Conservation (phyloP, 1,140 invertebrate species). For the Eufriesea mexicana region DNA sequence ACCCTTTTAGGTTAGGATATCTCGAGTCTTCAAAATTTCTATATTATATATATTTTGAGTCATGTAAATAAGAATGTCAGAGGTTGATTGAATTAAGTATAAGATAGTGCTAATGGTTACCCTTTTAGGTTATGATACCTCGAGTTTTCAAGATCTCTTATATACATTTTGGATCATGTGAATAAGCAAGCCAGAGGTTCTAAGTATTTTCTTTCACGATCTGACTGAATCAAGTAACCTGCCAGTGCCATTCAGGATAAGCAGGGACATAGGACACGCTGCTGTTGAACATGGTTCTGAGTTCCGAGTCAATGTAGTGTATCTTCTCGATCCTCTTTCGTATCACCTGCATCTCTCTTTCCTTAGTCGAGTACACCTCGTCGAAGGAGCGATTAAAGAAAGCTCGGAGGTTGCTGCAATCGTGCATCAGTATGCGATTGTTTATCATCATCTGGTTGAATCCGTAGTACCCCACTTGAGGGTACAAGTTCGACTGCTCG, state of each 20-base stretch:
- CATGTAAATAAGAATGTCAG: too few species aligned
- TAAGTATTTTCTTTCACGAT: too few species aligned
- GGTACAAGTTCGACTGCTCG: conserved; percentile 72
- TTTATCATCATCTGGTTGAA: conserved; percentile 77
- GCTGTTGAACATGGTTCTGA: conserved; percentile 70
- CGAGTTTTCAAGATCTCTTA: too few species aligned
- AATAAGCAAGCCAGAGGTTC: too few species aligned
- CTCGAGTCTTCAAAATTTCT: too few species aligned
- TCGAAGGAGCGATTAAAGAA: conserved; percentile 83
- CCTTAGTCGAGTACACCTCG: conserved; percentile 78
- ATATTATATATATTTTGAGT: too few species aligned
- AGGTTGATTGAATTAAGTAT: too few species aligned
- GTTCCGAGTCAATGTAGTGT: conserved; percentile 74
- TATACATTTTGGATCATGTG: too few species aligned
- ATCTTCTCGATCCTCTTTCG: conserved; percentile 73
- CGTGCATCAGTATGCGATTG: conserved; percentile 69
- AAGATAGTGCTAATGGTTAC: too few species aligned
- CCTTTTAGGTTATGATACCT: too few species aligned
- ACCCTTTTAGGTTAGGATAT: too few species aligned
- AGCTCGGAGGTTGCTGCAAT: conserved; percentile 74
- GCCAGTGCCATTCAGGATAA: conserved; percentile 73
- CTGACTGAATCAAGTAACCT: conserved; percentile 30
- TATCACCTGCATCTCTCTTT: conserved; percentile 72
- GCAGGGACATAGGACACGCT: conserved; percentile 53
- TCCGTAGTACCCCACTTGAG: conserved; percentile 79